Evolutionary conservation across 2,888 invertebrate species (phyloP).

Genomic region (Autographa gamma): DNA sequence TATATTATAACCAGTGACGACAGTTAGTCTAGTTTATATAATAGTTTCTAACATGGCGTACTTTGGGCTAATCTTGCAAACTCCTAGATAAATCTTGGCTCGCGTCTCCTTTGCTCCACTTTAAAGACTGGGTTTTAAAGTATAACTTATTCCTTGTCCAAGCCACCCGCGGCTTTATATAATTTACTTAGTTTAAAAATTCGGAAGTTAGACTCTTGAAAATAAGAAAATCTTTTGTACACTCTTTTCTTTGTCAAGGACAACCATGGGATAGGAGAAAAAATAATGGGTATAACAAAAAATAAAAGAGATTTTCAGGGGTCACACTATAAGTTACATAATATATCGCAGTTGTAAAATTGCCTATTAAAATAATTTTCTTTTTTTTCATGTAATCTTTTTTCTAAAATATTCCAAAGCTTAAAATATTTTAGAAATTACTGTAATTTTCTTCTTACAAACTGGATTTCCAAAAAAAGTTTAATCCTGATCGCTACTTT

Average conservation of each 20-base stretch:
- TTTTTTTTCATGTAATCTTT: too few relatives aligned
- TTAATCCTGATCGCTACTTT: neutral
- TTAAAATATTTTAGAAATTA: too few relatives aligned
- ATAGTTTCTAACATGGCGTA: neutral
- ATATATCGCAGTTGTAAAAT: too few relatives aligned
- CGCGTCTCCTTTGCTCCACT: slow-evolving; percentile 27
- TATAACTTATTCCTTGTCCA: slow-evolving; percentile 12
- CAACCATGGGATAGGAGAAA: too few relatives aligned
- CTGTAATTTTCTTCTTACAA: too few relatives aligned
- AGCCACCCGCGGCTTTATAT: neutral
- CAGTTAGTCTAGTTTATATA: neutral
- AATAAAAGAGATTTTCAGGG: too few relatives aligned
- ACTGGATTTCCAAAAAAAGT: neutral
- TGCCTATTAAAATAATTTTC: too few relatives aligned
- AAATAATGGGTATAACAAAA: too few relatives aligned
- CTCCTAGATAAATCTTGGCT: slow-evolving; percentile 32
- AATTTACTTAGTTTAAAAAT: neutral
- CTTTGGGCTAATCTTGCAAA: slow-evolving; percentile 12
- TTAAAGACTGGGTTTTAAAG: slow-evolving; percentile 33
- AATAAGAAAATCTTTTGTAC: neutral
- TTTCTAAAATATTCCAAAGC: too few relatives aligned
- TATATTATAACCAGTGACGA: neutral
- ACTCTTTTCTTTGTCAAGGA: too few relatives aligned
- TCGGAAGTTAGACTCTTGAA: neutral
- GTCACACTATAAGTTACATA: too few relatives aligned